Evolutionary conservation across 2,888 invertebrate genomes (phyloP), one percentile per base, ranked within the genome.

Genomic region (Dryocosmus kuriphilus): DNA sequence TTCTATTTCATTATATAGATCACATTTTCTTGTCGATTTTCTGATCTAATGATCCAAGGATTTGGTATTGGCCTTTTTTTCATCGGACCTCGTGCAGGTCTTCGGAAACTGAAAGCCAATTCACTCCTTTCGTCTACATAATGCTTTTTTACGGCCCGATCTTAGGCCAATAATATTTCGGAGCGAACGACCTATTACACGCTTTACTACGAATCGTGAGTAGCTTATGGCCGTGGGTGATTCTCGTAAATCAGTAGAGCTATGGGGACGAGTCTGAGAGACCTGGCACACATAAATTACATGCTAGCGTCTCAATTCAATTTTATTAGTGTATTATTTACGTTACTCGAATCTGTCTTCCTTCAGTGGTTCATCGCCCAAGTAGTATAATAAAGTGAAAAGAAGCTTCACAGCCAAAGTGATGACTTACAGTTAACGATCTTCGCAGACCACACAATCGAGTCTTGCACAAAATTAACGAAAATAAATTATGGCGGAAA

Each of bases 281-380:
- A 35, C 35, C 27, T 61, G 74, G 30, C 60, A 30, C n/a, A 74
- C 74, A 74, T 74, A 74, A 74, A 74, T 74, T 74, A 60, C 22
- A 61, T 16, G 38, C 19, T 57, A 74, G 76, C 79, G 71, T 79
- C 79, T 79, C 81, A 78, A 81, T 81, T 78, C 75, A 75, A 79
- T 79, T 81, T 81, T 78, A 81, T 79, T 79, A 78, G 71, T 76
- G 55, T 30, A 60, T 74, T 77, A 77, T 76, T 79, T 82, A 71
- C 77, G 67, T 76, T 74, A 60, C 60, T 74, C 60, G 51, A 71
- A 71, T 71, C 51, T 55, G n/a, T 55, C 71, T 71, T 71, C 71
- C 55, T 71, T 71, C 51, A 71, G 71, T 51, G 71, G 30, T 71
- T n/a, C 71, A 51, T 71, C 71, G 71, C 51, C 71, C 71, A 71